A percentile compares a stretch with the other conserved stretches of the same genome.
Evolutionary conservation across 2,797 vertebrate species (phyloP).

Genomic region (Sciurus carolinensis): DNA sequence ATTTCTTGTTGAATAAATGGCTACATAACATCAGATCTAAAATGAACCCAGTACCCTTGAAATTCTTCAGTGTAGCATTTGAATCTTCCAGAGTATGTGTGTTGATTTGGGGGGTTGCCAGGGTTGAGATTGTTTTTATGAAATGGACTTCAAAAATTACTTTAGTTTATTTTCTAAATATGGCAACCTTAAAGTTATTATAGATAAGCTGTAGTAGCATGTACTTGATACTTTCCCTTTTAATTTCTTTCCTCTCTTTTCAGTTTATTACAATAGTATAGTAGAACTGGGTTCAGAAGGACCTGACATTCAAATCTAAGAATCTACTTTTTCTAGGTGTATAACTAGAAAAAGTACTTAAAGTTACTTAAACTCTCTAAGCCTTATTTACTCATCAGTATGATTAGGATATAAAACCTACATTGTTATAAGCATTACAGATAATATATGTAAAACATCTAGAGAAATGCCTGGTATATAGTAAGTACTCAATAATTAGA

Average conservation of each 20-base stretch:
- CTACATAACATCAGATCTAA: neutral
- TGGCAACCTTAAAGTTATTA: neutral
- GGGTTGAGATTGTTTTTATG: neutral
- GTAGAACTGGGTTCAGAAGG: neutral
- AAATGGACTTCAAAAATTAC: neutral
- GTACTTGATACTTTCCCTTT: constrained; percentile 6
- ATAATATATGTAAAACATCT: too few relatives aligned
- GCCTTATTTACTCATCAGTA: neutral
- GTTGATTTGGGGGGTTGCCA: neutral
- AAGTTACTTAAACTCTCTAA: too few relatives aligned
- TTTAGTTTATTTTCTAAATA: neutral
- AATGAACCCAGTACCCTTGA: neutral
- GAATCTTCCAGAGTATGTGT: neutral
- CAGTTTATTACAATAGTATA: neutral
- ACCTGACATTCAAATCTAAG: neutral
- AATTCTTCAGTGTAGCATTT: neutral
- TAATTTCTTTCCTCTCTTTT: constrained; percentile 3
- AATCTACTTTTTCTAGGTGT: neutral
- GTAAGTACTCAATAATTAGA: too few relatives aligned
- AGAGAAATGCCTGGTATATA: too few relatives aligned
- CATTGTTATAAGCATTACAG: neutral
- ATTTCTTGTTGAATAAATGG: constrained; percentile 7
- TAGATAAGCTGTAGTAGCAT: neutral
- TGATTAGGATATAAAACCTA: neutral
- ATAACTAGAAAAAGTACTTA: too few relatives aligned